A percentile compares a stretch with the other conserved stretches of the same genome.
These are phyloP conservation scores for Neosilurus mollespiculum DNA, from an alignment of 2,797 vertebrate genomes.

Conservation along the genomic window DNA sequence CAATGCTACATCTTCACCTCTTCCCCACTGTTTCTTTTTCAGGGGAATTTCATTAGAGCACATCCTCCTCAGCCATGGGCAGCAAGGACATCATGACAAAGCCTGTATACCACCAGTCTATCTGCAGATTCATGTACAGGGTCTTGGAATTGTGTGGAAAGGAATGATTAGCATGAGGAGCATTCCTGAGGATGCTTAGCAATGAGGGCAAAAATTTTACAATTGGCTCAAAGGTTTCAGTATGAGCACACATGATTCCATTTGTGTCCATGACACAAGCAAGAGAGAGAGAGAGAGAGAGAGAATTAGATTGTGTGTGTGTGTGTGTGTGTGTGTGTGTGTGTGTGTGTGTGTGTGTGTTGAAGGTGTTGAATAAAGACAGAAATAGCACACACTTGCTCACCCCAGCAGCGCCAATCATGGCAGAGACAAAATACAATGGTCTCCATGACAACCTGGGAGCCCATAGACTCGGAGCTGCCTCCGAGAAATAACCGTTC, in stretches of 20 bases:
- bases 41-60: conserved; percentile 31
- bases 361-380: conserved; percentile 76
- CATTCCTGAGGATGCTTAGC: conserved; percentile 13
- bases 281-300: conserved; percentile 1
- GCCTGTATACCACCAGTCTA: conserved; percentile 24
- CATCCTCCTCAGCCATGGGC: conserved; percentile 15
- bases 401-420: conserved; percentile 73
- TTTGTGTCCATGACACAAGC: conserved; percentile 38
- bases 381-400: conserved; percentile 77
- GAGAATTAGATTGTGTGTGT: conserved; percentile 34
- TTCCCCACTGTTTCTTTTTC: conserved; percentile 27
- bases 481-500: conserved; percentile 60
- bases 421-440: conserved; percentile 72
- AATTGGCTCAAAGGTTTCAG: conserved; percentile 12
- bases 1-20: conserved; percentile 14
- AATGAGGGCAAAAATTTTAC: conserved; percentile 21
- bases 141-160: conserved; percentile 13
- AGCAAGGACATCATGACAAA: conserved; percentile 31
- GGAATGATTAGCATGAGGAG: conserved; percentile 5
- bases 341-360: conserved; percentile 47
- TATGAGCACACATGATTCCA: conserved; percentile 7
- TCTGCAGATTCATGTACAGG: conserved; percentile 39
- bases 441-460: conserved; percentile 74
- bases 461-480: conserved; percentile 65
- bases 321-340: conserved; percentile 45